Conservation (phyloP, 2,797 vertebrate genomes). For the Lycodopsis pacificus region DNA sequence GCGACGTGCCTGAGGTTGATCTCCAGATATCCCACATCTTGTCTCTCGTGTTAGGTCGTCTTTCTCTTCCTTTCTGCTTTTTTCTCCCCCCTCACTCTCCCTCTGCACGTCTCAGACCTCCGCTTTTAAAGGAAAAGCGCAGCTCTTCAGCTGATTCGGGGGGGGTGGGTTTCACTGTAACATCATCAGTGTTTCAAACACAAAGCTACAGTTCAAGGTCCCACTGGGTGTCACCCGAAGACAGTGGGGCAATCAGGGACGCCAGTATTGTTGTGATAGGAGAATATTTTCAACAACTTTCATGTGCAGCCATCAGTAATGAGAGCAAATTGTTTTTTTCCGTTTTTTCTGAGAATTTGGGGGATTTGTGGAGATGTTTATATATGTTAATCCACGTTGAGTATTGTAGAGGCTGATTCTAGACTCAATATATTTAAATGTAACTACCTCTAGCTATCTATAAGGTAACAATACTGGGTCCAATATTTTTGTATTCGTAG, state of each 20-base stretch:
- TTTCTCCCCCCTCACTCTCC: constrained; percentile 2
- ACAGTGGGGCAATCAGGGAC: background rate
- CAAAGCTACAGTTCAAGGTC: constrained; percentile 26
- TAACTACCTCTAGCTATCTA: background rate
- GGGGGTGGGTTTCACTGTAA: constrained; percentile 42
- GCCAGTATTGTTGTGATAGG: background rate
- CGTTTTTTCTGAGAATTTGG: background rate
- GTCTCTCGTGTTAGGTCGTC: background rate
- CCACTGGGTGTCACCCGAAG: constrained; percentile 5
- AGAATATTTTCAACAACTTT: constrained; percentile 3
- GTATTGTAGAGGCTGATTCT: background rate
- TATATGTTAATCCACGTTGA: background rate
- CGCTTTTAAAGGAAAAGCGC: constrained; percentile 16
- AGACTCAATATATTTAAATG: background rate
- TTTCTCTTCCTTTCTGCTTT: background rate
- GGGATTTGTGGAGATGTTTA: background rate
- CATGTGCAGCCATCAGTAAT: background rate
- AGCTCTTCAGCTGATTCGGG: constrained; percentile 18
- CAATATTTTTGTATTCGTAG: background rate
- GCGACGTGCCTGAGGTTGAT: constrained; percentile 42
- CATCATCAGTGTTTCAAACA: constrained; percentile 35
- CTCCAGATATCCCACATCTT: constrained; percentile 70
- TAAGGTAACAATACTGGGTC: background rate
- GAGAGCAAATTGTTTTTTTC: background rate
- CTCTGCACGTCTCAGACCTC: constrained; percentile 22